Base-by-base conservation (phyloP, 2,888 invertebrate species). In the Xestia ashworthii region DNA sequence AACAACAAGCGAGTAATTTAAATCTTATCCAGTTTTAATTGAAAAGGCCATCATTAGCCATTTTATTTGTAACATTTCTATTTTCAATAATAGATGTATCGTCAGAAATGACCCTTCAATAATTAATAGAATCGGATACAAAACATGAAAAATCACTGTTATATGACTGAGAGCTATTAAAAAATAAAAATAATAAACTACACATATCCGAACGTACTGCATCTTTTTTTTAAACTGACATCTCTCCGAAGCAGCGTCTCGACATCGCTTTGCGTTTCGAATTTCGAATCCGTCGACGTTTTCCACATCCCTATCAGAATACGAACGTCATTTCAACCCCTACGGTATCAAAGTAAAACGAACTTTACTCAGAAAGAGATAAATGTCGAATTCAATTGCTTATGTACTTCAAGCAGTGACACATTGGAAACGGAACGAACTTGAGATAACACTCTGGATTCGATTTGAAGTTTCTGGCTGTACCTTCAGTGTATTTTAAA, bases 361-460 rank as follows among this genome's bases (percentile, higher is more conserved):
- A 87, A 89, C 92, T 89, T 87, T 91, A 89, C 81, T 14, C 0
- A 48, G 75, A 86, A 87, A 72, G 74, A 76, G 84, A 88, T 93
- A 93, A 91, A 91, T 86, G 82, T 91, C 86, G 90, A 90, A 89
- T 90, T 94, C 84, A 88, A 89, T 88, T 89, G 87, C 84, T 83
- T 81, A 70, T 83, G 84, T 82, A 75, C 84, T 84, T 87, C 87
- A 85, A 89, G 78, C 91, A 92, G 90, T 90, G 91, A 92, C 92
- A 89, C 91, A 90, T 91, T 92, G 90, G 91, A 92, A 93, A 91
- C 90, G 90, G 91, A 91, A 92, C 89, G 91, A 89, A 91, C 92
- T 92, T 89, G 92, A 95, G 95, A 95, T 95, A 95, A 94, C 93
- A 94, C 91, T 90, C 91, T 90, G 93, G 93, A 94, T 93, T 93